These are phyloP conservation scores for Eilema depressum DNA, from an alignment of 2,888 invertebrate genomes.

Conservation along the genomic window DNA sequence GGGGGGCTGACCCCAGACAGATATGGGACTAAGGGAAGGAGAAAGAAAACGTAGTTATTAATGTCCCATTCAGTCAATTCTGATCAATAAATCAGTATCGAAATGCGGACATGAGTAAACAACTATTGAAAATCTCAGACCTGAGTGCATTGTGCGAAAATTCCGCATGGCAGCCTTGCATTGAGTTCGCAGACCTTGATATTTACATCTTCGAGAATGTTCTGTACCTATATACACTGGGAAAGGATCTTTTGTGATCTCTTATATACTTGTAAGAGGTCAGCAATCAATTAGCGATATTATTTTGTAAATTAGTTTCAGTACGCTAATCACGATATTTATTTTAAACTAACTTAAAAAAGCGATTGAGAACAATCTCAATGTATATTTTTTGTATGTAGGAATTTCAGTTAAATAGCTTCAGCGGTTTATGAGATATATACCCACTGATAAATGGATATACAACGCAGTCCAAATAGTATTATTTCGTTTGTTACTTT, in stretches of 20 bases:
- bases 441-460: too few relatives aligned
- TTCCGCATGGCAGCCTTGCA: slow-evolving; percentile 37
- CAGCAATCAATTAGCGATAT: neutral
- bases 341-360: neutral
- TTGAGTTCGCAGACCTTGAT: slow-evolving; percentile 45
- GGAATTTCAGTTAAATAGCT: too few relatives aligned
- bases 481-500: too few relatives aligned
- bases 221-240: slow-evolving; percentile 21
- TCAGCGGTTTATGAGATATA: too few relatives aligned
- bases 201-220: slow-evolving; percentile 44
- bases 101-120: slow-evolving; percentile 12
- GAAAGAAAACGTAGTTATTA: too few relatives aligned
- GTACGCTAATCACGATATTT: neutral
- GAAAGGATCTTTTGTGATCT: slow-evolving; percentile 34
- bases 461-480: too few relatives aligned
- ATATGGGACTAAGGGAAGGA: too few relatives aligned
- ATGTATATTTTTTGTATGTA: too few relatives aligned
- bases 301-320: neutral
- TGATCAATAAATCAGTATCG: neutral
- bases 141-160: slow-evolving; percentile 32
- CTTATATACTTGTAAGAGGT: neutral
- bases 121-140: slow-evolving; percentile 21
- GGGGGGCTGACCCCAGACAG: too few relatives aligned
- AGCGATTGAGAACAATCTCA: too few relatives aligned
- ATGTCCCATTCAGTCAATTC: too few relatives aligned